Evolutionary conservation across 1,140 invertebrate species (phyloP), one percentile per base, ranked within the genome.

Genomic region (Protaetia brevitarsis): DNA sequence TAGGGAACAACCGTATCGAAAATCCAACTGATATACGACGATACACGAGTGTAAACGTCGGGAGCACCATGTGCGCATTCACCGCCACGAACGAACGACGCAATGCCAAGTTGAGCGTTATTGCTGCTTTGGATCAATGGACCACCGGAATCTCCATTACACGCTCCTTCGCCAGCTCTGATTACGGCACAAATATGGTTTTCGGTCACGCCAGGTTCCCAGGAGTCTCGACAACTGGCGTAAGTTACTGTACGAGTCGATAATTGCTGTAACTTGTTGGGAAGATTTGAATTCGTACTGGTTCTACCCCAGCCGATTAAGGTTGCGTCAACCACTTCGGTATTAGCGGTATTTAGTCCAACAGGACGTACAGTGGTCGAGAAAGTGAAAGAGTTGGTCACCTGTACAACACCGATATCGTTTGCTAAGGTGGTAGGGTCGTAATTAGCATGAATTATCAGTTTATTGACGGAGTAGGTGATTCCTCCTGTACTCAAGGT

Each of bases 141-240:
- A 62, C 86, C 82, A 41, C 86, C 86, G 2, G 84, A 86, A 76
- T 88, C 86, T 45, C 86, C 84, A 72, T 84, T 79, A 64, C 84
- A 85, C 23, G 82, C 81, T 29, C 84, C 83, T 77, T 85, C 77
- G 13, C 84, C 84, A 26, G 70, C 69, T 68, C 82, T 83, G 2
- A 85, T 87, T 26, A 85, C 78, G 0, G 85, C 85, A 65, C 85
- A 87, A 65, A 86, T 81, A 73, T 86, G 31, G 4, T 21, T 23
- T 8, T 51, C 28, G 41, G 5, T 36, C 5, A 67, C 31, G 19
- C 21, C 7, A 10, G 31, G n/a, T 30, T 23, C 37, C 26, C 21
- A 29, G 23, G 11, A 23, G 19, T 28, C 21, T 61, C 78, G 74
- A 66, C 80, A 82, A 0, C 74, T 69, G 2, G 71, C 69, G 8